phyloP scores from a whole-genome alignment of 2,888 invertebrate genomes.

The Oegoconia quadripuncta region DNA sequence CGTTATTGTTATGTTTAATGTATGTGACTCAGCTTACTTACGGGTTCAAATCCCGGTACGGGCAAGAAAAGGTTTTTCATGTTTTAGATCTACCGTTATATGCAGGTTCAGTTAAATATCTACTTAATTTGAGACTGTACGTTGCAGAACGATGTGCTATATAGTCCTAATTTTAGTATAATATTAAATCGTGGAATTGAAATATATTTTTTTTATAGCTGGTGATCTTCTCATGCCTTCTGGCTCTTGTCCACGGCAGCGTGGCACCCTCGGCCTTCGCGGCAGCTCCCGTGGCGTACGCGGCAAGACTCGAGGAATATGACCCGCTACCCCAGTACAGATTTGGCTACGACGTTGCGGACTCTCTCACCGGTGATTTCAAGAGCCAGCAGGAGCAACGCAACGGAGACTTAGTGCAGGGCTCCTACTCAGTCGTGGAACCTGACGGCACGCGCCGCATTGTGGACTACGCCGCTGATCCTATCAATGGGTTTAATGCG shows the following conservation, averaged over 20 bases:
- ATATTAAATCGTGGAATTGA: too few relatives aligned
- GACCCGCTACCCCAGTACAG: constrained; percentile 80
- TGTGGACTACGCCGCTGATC: constrained; percentile 63
- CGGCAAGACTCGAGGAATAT: constrained; percentile 62
- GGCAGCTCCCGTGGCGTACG: constrained; percentile 46
- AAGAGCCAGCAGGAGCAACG: constrained; percentile 72
- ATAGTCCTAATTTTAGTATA: too few relatives aligned
- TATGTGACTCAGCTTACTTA: too few relatives aligned
- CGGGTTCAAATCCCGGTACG: too few relatives aligned
- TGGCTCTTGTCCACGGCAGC: constrained; percentile 55
- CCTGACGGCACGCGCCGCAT: constrained; percentile 62
- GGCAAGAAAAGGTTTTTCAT: too few relatives aligned
- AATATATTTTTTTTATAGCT: constrained; percentile 43
- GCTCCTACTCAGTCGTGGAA: constrained; percentile 64
- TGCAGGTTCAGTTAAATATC: neutral
- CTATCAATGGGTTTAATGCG: constrained; percentile 66
- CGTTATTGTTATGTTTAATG: too few relatives aligned
- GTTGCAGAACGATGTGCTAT: too few relatives aligned
- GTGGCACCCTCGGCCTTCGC: constrained; percentile 49
- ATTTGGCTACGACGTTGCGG: constrained; percentile 65
- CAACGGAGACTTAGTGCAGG: constrained; percentile 75
- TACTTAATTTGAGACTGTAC: too few relatives aligned
- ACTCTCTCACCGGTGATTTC: constrained; percentile 67
- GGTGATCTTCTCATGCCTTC: constrained; percentile 60
- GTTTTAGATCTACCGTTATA: too few relatives aligned